Percentiles rank a stretch among this genome's conserved stretches.
Conservation (phyloP, 2,113 vertebrate genomes). For the Heterotilapia buettikoferi region DNA sequence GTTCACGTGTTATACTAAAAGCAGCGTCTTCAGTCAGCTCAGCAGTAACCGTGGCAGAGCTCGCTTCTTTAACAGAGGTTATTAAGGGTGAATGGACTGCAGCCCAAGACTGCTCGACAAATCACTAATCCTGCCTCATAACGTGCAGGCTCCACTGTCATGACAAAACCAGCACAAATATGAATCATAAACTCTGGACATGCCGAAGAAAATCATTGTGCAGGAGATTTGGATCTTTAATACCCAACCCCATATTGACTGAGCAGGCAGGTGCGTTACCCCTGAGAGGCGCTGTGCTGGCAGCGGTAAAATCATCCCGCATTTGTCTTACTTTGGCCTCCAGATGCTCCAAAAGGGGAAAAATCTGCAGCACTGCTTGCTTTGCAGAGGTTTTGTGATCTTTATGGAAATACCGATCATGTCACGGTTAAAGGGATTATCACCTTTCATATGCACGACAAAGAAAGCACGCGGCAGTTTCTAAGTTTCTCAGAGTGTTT, state of each 20-base stretch:
- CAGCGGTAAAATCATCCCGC: neutral
- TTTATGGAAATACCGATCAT: neutral
- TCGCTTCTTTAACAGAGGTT: neutral
- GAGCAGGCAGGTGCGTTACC: neutral
- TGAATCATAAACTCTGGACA: neutral
- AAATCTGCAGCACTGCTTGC: neutral
- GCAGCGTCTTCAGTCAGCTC: neutral
- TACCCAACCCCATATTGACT: neutral
- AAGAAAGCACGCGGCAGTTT: neutral
- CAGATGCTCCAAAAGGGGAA: neutral
- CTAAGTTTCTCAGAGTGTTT: neutral
- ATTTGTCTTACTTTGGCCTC: neutral
- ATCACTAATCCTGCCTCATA: neutral
- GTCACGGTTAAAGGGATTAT: neutral
- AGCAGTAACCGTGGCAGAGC: rapidly evolving
- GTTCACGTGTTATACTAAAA: neutral
- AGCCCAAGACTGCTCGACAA: neutral
- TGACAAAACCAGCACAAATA: neutral
- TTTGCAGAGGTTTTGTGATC: neutral
- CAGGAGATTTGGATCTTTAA: neutral
- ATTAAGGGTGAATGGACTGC: neutral
- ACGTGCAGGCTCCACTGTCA: neutral
- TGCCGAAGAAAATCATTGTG: neutral
- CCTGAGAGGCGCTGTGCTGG: neutral
- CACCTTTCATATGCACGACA: neutral